A percentile compares a stretch with the other conserved stretches of the same genome.
phyloP scores from a whole-genome alignment of 2,113 vertebrate species.

The Antechinus stuartii region DNA sequence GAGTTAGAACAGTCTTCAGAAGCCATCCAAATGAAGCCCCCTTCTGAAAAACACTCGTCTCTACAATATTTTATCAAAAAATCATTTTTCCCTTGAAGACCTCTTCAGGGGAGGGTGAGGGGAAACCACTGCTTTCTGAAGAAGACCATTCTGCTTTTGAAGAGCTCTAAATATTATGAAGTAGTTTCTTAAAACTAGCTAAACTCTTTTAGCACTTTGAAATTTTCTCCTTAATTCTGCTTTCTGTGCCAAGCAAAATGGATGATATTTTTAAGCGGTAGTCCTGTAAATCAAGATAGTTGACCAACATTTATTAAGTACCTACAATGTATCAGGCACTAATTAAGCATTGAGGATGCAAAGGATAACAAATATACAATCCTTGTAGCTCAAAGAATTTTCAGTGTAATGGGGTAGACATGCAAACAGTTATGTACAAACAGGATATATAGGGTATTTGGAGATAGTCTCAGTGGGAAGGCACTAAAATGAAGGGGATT shows the following conservation, averaged over 20 bases:
- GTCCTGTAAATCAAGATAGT: not conserved
- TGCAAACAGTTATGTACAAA: too few species aligned
- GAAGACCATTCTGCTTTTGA: not conserved
- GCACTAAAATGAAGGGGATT: too few species aligned
- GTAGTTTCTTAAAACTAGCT: not conserved
- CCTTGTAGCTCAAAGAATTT: not conserved
- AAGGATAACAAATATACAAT: not conserved
- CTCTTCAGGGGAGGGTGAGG: not conserved
- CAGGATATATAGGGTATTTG: too few species aligned
- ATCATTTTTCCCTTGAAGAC: not conserved
- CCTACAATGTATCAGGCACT: not conserved
- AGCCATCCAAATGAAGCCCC: not conserved
- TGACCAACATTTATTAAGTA: too few species aligned
- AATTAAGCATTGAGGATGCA: not conserved
- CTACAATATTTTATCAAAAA: not conserved
- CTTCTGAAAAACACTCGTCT: not conserved
- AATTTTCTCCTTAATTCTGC: not conserved
- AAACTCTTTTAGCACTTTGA: not conserved
- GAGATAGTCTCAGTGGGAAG: too few species aligned
- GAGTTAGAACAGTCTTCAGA: not conserved
- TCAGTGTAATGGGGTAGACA: too few species aligned
- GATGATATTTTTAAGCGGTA: not conserved
- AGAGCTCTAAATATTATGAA: not conserved
- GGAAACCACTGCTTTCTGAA: too few species aligned
- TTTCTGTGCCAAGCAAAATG: not conserved